Conservation (phyloP, 2,888 invertebrate genomes). For the Lucinisca nassula region DNA sequence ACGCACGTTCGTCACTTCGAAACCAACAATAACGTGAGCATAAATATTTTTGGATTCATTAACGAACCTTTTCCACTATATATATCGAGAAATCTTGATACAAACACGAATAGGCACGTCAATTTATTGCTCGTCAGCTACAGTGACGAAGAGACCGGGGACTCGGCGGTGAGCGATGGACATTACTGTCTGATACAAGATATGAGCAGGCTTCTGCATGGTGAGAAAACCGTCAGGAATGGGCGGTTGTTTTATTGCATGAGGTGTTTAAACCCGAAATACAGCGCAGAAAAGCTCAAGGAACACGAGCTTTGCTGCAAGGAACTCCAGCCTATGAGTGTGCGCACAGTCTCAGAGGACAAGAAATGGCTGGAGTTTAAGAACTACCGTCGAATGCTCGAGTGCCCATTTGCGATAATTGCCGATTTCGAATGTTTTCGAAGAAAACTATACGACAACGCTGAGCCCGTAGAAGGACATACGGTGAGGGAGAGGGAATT, state of each 20-base stretch:
- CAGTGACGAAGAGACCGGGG: neutral
- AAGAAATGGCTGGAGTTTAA: neutral
- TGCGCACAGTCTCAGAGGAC: neutral
- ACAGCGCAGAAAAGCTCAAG: too few relatives aligned
- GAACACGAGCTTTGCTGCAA: neutral
- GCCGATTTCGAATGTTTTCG: neutral
- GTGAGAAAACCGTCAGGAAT: neutral
- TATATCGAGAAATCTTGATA: neutral
- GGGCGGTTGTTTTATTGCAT: neutral
- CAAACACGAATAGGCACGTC: neutral
- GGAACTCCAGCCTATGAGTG: neutral
- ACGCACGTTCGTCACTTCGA: neutral
- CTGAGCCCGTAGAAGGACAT: neutral
- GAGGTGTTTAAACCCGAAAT: neutral
- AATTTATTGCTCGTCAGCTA: neutral
- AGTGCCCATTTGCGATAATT: conserved; percentile 3
- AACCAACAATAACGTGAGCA: neutral
- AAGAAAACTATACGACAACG: neutral
- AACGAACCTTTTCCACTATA: neutral
- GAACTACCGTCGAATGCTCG: neutral
- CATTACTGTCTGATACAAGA: conserved; percentile 13
- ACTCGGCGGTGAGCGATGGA: neutral
- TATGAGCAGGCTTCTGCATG: neutral
- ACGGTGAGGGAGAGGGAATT: neutral
- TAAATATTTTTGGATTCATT: neutral